phyloP scores from a whole-genome alignment of 1,140 invertebrate species.

The Euwallacea similis region DNA sequence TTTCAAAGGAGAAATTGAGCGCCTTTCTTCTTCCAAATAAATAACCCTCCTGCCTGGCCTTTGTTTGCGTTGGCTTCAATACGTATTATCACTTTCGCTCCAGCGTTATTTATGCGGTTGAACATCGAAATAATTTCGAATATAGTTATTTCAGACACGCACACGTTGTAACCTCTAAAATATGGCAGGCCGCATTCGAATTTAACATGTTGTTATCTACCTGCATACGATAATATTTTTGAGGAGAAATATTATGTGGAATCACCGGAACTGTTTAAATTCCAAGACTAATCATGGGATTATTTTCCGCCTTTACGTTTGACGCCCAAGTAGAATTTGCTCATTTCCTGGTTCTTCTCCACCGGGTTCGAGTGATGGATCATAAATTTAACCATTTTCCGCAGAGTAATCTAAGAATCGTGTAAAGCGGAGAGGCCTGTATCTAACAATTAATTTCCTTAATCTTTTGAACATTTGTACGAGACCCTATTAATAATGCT shows the following conservation, averaged over 20 bases:
- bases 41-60: slow-evolving; percentile 1
- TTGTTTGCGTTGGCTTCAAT: slow-evolving; percentile 1
- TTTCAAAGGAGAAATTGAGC: no score
- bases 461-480: slow-evolving; percentile 21
- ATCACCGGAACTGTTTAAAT: neutral
- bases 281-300: neutral
- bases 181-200: slow-evolving; percentile 2
- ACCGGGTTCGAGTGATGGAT: slow-evolving; percentile 14
- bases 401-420: slow-evolving; percentile 26
- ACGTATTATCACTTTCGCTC: slow-evolving; percentile 11
- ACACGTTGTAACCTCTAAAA: slow-evolving; percentile 20
- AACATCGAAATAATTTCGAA: slow-evolving; percentile 21
- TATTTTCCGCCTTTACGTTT: neutral
- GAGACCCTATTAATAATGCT: slow-evolving; percentile 18
- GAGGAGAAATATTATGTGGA: neutral
- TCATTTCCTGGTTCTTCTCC: slow-evolving; percentile 15
- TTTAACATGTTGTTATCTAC: slow-evolving; percentile 18
- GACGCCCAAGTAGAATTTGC: slow-evolving; percentile 7
- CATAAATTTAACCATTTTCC: slow-evolving; percentile 24
- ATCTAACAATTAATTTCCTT: slow-evolving; percentile 27
- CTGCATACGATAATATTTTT: slow-evolving; percentile 8
- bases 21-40: neutral
- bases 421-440: slow-evolving; percentile 25
- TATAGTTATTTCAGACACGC: slow-evolving; percentile 25
- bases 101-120: slow-evolving; percentile 26